Evolutionary conservation across 1,140 invertebrate species (phyloP).

Genomic region (Hormaphis cornu): DNA sequence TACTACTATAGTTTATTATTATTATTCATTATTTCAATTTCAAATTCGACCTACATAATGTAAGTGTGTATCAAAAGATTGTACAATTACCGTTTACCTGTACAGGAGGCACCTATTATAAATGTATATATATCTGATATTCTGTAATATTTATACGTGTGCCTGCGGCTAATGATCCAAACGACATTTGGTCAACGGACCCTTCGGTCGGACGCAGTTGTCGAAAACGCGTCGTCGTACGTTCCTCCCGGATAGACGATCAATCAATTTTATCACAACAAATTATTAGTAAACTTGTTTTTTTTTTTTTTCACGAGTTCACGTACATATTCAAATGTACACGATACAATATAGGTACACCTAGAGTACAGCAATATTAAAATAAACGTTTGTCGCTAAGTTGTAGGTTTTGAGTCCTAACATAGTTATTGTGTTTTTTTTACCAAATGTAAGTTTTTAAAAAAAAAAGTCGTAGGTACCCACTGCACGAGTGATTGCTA

Average conservation of each 20-base stretch:
- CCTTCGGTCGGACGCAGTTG: not conserved
- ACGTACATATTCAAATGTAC: no score
- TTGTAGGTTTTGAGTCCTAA: no score
- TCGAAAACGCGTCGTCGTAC: not conserved
- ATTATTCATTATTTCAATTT: conserved; percentile 5
- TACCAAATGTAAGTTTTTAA: no score
- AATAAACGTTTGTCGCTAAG: no score
- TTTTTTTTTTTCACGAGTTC: no score
- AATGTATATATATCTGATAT: not conserved
- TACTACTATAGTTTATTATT: not conserved
- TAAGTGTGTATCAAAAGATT: not conserved
- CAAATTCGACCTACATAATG: conserved; percentile 17
- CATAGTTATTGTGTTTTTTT: no score
- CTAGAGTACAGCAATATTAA: not conserved
- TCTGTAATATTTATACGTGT: not conserved
- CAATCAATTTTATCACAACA: not conserved
- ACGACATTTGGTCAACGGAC: conserved; percentile 27
- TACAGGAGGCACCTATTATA: not conserved
- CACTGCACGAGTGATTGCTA: no score
- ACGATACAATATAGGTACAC: not conserved
- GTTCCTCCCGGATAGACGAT: not conserved
- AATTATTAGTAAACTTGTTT: not conserved
- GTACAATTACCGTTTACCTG: no score
- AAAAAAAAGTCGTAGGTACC: no score
- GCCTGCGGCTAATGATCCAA: conserved; percentile 1